These are phyloP conservation scores for Ploceus nigricollis DNA, from an alignment of 2,113 vertebrate genomes.

Conservation along the genomic window DNA sequence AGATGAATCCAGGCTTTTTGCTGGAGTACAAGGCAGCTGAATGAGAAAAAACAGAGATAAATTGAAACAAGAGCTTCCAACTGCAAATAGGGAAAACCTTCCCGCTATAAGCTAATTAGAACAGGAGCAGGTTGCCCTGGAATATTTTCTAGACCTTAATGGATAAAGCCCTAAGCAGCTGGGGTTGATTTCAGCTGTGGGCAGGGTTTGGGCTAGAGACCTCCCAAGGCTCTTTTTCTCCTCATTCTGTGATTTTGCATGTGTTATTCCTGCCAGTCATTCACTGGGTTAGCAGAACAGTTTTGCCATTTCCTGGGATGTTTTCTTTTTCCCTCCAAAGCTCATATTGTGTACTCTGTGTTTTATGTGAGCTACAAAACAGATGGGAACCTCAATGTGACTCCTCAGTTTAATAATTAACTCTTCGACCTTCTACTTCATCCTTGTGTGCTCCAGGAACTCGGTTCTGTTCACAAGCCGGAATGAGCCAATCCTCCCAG, in stretches of 20 bases:
- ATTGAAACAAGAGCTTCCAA: not conserved
- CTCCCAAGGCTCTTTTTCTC: not conserved
- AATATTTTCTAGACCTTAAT: not conserved
- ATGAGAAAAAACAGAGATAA: not conserved
- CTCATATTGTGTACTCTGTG: not conserved
- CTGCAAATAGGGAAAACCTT: not conserved
- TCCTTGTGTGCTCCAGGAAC: not conserved
- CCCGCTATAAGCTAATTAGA: not conserved
- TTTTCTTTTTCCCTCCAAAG: not conserved
- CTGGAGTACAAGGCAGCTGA: not conserved
- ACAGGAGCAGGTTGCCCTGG: not conserved
- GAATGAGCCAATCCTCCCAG: not conserved
- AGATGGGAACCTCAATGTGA: not conserved
- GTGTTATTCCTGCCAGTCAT: not conserved
- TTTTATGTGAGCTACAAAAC: not conserved
- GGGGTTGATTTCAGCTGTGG: not conserved
- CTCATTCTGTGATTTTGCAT: not conserved
- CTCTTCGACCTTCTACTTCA: not conserved
- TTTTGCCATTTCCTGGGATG: not conserved
- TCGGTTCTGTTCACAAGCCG: not conserved
- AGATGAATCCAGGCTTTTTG: not conserved
- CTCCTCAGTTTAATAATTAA: conserved; percentile 36
- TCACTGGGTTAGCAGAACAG: not conserved
- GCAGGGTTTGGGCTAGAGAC: not conserved
- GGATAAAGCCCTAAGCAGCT: not conserved